Percentiles rank a stretch among this genome's conserved stretches.
Evolutionary conservation across 2,113 vertebrate species (phyloP).

Genomic region (Synchiropus splendidus): DNA sequence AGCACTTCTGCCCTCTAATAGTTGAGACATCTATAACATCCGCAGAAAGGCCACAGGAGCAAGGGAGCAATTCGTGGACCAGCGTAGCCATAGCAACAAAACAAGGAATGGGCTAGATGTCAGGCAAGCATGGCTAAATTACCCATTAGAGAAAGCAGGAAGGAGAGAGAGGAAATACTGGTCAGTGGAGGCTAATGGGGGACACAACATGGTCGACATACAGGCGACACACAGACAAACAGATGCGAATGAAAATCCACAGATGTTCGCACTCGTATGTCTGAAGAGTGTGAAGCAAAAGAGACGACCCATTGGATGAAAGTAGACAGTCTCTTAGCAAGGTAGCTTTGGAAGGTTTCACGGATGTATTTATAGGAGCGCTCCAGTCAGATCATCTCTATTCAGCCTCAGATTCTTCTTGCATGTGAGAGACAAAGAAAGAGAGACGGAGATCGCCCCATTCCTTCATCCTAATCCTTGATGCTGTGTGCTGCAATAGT

Average conservation of each 20-base stretch:
- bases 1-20: slow-evolving; percentile 50
- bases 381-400: slow-evolving; percentile 46
- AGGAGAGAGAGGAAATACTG: slow-evolving; percentile 61
- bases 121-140: slow-evolving; percentile 74
- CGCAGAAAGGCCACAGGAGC: slow-evolving; percentile 55
- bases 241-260: slow-evolving; percentile 5
- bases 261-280: neutral
- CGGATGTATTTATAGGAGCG: slow-evolving; percentile 65
- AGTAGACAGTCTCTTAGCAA: slow-evolving; percentile 60
- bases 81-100: slow-evolving; percentile 73
- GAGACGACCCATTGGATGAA: slow-evolving; percentile 63
- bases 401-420: slow-evolving; percentile 41
- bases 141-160: slow-evolving; percentile 71
- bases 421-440: slow-evolving; percentile 13
- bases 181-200: slow-evolving; percentile 67
- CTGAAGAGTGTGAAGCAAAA: slow-evolving; percentile 19
- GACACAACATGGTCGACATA: slow-evolving; percentile 66
- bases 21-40: slow-evolving; percentile 64
- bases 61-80: slow-evolving; percentile 66
- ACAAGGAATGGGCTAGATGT: slow-evolving; percentile 74
- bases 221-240: slow-evolving; percentile 30
- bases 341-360: slow-evolving; percentile 52
- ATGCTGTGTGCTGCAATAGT: slow-evolving; percentile 43
- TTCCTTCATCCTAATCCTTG: slow-evolving; percentile 31
- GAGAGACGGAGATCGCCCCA: slow-evolving; percentile 21